Evolutionary conservation across 2,113 vertebrate species (phyloP).

Genomic region (Onychorhynchus coronatus): DNA sequence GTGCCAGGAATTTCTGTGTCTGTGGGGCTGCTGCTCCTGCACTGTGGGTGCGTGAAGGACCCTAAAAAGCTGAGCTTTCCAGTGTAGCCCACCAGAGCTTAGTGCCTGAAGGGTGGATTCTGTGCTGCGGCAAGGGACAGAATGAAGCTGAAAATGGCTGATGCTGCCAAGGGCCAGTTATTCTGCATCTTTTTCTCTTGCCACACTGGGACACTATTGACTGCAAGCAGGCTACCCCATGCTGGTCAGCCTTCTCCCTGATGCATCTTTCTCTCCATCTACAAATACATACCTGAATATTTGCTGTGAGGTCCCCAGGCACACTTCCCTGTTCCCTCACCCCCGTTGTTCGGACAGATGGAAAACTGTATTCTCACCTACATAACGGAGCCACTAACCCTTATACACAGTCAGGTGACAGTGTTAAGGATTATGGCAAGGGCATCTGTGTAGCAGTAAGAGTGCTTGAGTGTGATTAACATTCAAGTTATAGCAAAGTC

Average conservation of each 20-base stretch:
- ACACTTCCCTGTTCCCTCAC: neutral
- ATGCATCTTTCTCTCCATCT: neutral
- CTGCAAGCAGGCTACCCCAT: neutral
- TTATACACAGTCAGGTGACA: neutral
- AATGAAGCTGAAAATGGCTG: neutral
- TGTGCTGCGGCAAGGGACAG: neutral
- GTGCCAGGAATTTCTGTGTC: neutral
- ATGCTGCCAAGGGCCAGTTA: neutral
- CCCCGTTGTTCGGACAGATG: neutral
- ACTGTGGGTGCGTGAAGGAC: neutral
- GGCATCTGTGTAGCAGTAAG: neutral
- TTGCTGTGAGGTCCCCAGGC: neutral
- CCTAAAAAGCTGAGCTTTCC: neutral
- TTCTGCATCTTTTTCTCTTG: neutral
- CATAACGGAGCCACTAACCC: neutral
- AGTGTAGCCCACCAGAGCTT: neutral
- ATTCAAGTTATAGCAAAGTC: neutral
- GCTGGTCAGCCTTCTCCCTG: neutral
- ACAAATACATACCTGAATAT: neutral
- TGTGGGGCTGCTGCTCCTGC: rapidly evolving
- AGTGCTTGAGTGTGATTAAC: neutral
- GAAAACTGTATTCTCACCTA: neutral
- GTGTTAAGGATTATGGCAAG: neutral
- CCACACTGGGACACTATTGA: neutral
- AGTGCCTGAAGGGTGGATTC: neutral